Evolutionary conservation across 2,888 invertebrate species (phyloP).

Genomic region (Drosophila anomelani): DNA sequence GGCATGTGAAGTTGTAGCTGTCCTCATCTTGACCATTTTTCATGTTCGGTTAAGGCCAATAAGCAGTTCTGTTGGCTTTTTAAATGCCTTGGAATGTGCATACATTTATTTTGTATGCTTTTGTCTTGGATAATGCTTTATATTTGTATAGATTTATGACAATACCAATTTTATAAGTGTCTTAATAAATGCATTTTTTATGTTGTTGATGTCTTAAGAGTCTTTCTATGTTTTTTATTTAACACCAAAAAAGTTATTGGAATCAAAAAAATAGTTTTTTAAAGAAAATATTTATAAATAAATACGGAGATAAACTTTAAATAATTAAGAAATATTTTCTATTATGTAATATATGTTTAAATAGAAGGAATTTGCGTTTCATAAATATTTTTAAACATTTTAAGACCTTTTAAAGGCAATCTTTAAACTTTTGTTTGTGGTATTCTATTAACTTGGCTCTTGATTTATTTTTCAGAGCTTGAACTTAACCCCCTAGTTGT

Average conservation of each 20-base stretch:
- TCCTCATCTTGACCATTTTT: constrained; percentile 1
- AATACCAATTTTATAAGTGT: not conserved
- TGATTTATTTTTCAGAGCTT: not conserved
- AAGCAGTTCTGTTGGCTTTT: not conserved
- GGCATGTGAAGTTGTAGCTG: constrained; percentile 33
- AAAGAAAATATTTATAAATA: not conserved
- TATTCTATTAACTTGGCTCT: not conserved
- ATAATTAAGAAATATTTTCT: too few relatives aligned
- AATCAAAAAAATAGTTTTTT: too few relatives aligned
- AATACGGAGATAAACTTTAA: not conserved
- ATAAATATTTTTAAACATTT: too few relatives aligned
- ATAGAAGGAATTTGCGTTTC: too few relatives aligned
- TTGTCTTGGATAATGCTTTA: not conserved
- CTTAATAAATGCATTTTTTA: too few relatives aligned
- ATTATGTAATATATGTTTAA: too few relatives aligned
- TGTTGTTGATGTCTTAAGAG: not conserved
- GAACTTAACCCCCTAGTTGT: constrained; percentile 35
- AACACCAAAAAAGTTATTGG: not conserved
- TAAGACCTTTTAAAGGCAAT: not conserved
- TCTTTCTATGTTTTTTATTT: not conserved
- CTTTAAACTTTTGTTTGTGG: not conserved
- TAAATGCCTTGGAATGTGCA: not conserved
- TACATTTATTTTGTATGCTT: not conserved
- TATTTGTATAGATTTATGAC: too few relatives aligned
- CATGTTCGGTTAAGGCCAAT: constrained; percentile 6